Conservation (phyloP, 2,797 vertebrate genomes). For the Crenuchus spilurus region DNA sequence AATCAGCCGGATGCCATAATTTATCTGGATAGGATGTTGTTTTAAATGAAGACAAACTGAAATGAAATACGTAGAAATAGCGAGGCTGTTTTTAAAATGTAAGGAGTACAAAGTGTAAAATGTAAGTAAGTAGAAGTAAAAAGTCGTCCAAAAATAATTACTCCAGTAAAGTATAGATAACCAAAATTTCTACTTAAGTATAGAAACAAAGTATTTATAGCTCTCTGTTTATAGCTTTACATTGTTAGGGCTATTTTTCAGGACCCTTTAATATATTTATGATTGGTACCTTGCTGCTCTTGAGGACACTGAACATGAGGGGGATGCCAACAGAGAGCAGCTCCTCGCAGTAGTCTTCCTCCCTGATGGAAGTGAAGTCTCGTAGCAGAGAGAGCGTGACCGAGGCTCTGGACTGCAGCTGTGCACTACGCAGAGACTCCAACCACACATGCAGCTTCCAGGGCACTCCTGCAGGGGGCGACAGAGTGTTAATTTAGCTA, state of each 20-base stretch:
- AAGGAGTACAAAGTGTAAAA: no score
- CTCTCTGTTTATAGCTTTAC: no score
- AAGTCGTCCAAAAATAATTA: no score
- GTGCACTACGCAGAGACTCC: conserved; percentile 89
- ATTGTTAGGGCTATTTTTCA: not conserved
- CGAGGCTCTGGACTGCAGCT: conserved; percentile 86
- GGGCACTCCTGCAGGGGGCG: conserved; percentile 81
- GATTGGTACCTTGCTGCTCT: conserved; percentile 86
- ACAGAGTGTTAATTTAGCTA: not conserved
- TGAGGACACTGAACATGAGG: conserved; percentile 91
- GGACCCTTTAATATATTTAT: not conserved
- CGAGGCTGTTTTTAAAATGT: no score
- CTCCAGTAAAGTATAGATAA: no score
- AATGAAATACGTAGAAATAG: no score
- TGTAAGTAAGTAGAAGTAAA: no score
- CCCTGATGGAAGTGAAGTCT: conserved; percentile 90
- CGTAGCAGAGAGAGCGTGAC: conserved; percentile 87
- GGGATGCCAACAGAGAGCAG: conserved; percentile 86
- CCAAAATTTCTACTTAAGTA: no score
- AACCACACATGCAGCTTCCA: conserved; percentile 97
- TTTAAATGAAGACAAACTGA: no score
- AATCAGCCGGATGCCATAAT: no score
- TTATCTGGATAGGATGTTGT: no score
- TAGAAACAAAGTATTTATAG: no score
- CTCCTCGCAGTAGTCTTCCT: conserved; percentile 93